Conservation (phyloP, 2,113 vertebrate genomes). For the Rhadina sibilatrix region DNA sequence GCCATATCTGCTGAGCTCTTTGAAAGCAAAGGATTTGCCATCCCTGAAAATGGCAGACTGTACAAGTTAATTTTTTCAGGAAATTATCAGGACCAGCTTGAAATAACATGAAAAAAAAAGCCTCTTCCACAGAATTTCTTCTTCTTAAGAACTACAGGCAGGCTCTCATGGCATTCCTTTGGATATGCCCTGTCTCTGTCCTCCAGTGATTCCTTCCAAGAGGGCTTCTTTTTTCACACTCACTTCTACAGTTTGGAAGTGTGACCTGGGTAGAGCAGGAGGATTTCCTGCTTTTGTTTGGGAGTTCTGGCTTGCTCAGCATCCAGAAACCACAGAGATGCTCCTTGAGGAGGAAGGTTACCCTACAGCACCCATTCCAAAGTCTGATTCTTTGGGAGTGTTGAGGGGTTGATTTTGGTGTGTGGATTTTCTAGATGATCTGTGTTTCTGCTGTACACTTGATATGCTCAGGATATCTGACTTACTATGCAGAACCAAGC, state of each 20-base stretch:
- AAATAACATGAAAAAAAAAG: not conserved
- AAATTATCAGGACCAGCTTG: not conserved
- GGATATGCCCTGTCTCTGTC: not conserved
- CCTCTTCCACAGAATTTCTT: not conserved
- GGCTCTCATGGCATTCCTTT: not conserved
- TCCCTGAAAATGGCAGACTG: not conserved
- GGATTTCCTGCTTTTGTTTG: not conserved
- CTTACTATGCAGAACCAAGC: not conserved
- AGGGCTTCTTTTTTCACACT: not conserved
- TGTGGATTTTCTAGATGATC: not conserved
- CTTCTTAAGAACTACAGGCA: not conserved
- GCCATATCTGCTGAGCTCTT: not conserved
- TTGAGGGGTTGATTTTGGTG: not conserved
- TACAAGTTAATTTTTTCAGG: not conserved
- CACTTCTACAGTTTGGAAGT: not conserved
- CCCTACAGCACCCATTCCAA: not conserved
- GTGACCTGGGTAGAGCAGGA: not conserved
- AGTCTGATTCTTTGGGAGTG: not conserved
- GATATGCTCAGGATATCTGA: not conserved
- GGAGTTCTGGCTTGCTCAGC: not conserved
- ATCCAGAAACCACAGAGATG: accelerated
- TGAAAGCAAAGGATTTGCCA: not conserved
- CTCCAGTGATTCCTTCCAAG: not conserved
- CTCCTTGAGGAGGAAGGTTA: accelerated
- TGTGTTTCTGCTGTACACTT: not conserved